phyloP scores from a whole-genome alignment of 2,888 invertebrate genomes.

The Dastarcus helophoroides region DNA sequence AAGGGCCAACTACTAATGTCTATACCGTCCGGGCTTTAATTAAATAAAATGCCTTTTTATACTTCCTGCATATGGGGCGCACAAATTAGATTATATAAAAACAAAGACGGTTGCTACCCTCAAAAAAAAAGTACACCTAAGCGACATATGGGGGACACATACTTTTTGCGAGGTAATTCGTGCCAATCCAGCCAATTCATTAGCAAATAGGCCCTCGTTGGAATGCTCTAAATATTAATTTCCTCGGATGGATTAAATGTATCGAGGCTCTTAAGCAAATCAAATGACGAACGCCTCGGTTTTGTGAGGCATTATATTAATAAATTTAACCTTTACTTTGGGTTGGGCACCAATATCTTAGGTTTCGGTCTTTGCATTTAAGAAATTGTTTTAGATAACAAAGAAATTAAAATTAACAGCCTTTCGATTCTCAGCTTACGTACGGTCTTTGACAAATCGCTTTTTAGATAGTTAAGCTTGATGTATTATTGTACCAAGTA shows the following conservation, averaged over 20 bases:
- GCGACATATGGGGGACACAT: too few relatives aligned
- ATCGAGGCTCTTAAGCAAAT: slow-evolving; percentile 36
- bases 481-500: too few relatives aligned
- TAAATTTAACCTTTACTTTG: too few relatives aligned
- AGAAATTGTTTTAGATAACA: too few relatives aligned
- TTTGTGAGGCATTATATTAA: slow-evolving; percentile 23
- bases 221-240: slow-evolving; percentile 30
- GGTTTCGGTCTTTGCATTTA: too few relatives aligned
- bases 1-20: slow-evolving; percentile 30
- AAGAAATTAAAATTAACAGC: too few relatives aligned
- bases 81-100: slow-evolving; percentile 7
- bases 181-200: slow-evolving; percentile 24
- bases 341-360: too few relatives aligned
- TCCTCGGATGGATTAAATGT: slow-evolving; percentile 35
- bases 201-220: slow-evolving; percentile 32
- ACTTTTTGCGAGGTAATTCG: too few relatives aligned
- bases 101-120: slow-evolving; percentile 6
- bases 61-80: slow-evolving; percentile 21
- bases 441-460: too few relatives aligned
- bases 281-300: slow-evolving; percentile 30
- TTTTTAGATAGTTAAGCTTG: too few relatives aligned
- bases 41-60: slow-evolving; percentile 32
- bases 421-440: too few relatives aligned
- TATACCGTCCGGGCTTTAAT: slow-evolving; percentile 27
- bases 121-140: too few relatives aligned